Base-by-base conservation (phyloP, 2,888 invertebrate genomes). In the Cactoblastis cactorum region DNA sequence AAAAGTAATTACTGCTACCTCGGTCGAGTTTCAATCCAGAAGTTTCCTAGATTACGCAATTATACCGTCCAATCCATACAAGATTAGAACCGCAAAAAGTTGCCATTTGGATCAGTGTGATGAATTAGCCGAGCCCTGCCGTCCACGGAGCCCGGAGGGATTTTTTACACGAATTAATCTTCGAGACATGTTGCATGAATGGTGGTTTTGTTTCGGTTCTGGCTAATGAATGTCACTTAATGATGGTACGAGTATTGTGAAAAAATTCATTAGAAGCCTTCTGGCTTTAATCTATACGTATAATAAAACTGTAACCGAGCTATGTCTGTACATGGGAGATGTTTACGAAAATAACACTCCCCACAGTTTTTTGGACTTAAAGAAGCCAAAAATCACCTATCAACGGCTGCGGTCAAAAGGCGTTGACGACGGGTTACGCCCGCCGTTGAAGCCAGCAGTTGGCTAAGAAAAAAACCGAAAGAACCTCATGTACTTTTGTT, bases 111-210 rank as follows among this genome's bases (percentile, higher is more conserved):
- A 47, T 47, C 46, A 37, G 22, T 14, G 34, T 47, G 46, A 47
- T 47, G 46, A 47, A 47, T 47, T 35, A 35, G 22, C 35, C 22
- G 14, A 14, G 15, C 35, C 35, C 15, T 12, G 19, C 45, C 22
- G 14, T 47, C 24, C 45, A 34, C 5, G 41, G 22, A 24, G 41
- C 24, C 24, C 24, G 28, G 11, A 35, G 22, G 19, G 9, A 19
- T 35, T 47, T 47, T 47, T 47, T 47, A 35, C 46, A 3, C 11
- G 35, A 47, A 47, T 47, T 47, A 47, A 47, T 47, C 46, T 22
- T 14, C 8, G 6, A 15, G 19, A 47, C 46, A 35, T 35, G 46
- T 24, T 35, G 35, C 9, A 9, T 35, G 15, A 35, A 18, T 18
- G 34, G 4, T 19, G 18, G 45, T 33, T 45, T 45, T 45, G 45